Conservation (phyloP, 2,888 invertebrate genomes). For the Pseudococcus jackbeardsleyi region DNA sequence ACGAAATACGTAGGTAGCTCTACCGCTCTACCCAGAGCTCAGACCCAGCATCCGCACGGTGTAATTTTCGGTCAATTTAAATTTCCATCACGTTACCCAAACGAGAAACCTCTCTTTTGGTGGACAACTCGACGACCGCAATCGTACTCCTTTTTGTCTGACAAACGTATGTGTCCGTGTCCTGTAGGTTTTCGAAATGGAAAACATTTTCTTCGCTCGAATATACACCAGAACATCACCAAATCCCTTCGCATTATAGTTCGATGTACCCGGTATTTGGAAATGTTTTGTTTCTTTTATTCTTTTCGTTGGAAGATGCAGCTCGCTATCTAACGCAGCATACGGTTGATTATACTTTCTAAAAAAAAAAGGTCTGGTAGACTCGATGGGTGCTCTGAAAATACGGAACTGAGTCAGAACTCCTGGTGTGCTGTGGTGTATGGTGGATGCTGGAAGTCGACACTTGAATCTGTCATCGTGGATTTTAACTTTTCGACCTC, state of each 20-base stretch:
- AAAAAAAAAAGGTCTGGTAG: not conserved
- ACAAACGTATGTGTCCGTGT: not conserved
- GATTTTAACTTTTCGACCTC: conserved; percentile 8
- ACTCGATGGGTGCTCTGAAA: not conserved
- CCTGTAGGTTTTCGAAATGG: not conserved
- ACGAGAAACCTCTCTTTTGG: not conserved
- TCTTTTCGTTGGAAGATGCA: not conserved
- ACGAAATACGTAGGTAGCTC: not conserved
- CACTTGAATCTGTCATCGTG: conserved; percentile 35
- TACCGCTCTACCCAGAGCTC: too few species aligned
- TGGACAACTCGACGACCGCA: not conserved
- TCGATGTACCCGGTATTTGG: not conserved
- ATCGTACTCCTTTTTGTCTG: not conserved
- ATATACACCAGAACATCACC: not conserved
- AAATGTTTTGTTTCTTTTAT: not conserved
- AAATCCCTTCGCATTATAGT: not conserved
- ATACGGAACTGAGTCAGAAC: not conserved
- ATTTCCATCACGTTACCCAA: conserved; percentile 31
- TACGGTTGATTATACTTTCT: not conserved
- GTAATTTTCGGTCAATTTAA: conserved; percentile 24
- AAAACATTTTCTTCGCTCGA: conserved; percentile 15
- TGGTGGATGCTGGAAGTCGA: conserved; percentile 40
- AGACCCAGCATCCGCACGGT: not conserved
- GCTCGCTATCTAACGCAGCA: not conserved
- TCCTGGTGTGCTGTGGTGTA: not conserved